Conservation (phyloP, 2,797 vertebrate genomes). For the Setipinna tenuifilis region DNA sequence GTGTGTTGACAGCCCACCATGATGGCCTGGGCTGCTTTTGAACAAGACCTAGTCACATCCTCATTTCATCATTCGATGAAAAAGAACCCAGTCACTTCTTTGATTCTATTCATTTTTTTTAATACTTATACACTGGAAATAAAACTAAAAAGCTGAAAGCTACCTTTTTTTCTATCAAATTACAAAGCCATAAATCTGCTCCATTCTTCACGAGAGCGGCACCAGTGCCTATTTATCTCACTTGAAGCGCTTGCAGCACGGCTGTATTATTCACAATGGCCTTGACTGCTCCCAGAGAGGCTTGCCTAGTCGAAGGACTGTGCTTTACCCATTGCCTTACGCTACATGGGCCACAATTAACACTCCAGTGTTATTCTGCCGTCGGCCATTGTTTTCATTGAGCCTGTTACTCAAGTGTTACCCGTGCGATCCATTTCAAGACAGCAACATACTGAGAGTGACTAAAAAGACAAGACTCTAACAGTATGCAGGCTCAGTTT, state of each 20-base stretch:
- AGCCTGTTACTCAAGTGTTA: neutral
- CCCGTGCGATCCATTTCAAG: neutral
- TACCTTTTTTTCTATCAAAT: neutral
- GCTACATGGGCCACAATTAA: neutral
- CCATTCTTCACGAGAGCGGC: neutral
- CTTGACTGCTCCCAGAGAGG: neutral
- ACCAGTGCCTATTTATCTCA: neutral
- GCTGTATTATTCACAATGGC: neutral
- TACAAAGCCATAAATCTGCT: neutral
- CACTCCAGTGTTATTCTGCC: neutral
- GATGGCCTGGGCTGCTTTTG: neutral
- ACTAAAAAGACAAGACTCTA: too few species aligned
- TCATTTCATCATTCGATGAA: neutral
- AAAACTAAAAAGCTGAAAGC: neutral
- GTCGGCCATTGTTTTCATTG: neutral
- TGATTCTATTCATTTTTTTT: neutral
- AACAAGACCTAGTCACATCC: conserved; percentile 5
- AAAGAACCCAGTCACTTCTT: neutral
- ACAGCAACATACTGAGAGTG: too few species aligned
- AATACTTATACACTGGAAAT: neutral
- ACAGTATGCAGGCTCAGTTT: too few species aligned
- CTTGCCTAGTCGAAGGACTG: neutral
- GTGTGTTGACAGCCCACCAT: neutral
- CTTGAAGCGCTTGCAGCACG: neutral
- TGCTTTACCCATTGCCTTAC: neutral